Percentiles rank a stretch among this genome's conserved stretches.
phyloP scores from a whole-genome alignment of 2,113 vertebrate genomes.

The Oriolus oriolus region DNA sequence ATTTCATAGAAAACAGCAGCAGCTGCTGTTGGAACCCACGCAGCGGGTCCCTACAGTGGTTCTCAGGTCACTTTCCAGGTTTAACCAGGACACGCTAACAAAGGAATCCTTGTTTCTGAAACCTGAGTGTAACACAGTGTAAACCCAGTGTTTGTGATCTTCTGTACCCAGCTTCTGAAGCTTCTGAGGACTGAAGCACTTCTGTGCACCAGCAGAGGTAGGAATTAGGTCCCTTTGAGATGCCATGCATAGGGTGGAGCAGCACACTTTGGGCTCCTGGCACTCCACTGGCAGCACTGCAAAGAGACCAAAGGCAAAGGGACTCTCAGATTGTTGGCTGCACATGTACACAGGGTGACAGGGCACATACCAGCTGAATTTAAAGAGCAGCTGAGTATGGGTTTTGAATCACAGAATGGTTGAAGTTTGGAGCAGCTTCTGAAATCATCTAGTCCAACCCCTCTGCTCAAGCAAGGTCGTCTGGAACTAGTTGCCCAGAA shows the following conservation, averaged over 20 bases:
- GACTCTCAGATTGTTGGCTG: background rate
- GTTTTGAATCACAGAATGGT: background rate
- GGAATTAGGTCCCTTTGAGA: background rate
- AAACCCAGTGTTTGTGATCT: background rate
- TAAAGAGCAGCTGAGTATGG: background rate
- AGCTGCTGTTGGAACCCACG: background rate
- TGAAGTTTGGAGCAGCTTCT: background rate
- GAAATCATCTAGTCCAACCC: background rate
- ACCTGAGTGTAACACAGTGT: background rate
- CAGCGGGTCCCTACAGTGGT: background rate
- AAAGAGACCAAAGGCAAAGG: background rate
- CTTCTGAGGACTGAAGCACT: background rate
- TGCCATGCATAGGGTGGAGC: fast-evolving
- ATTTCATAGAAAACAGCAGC: background rate
- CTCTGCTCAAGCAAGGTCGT: background rate
- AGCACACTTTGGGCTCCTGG: background rate
- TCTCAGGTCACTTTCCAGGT: background rate
- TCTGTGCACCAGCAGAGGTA: background rate
- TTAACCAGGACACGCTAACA: background rate
- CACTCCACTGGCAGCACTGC: background rate
- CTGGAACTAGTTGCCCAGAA: background rate
- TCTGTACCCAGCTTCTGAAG: background rate
- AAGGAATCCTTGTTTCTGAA: background rate
- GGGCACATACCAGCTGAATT: background rate
- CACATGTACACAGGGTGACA: background rate